Conservation (phyloP, 1,140 invertebrate genomes). For the Aphidius ervi region DNA sequence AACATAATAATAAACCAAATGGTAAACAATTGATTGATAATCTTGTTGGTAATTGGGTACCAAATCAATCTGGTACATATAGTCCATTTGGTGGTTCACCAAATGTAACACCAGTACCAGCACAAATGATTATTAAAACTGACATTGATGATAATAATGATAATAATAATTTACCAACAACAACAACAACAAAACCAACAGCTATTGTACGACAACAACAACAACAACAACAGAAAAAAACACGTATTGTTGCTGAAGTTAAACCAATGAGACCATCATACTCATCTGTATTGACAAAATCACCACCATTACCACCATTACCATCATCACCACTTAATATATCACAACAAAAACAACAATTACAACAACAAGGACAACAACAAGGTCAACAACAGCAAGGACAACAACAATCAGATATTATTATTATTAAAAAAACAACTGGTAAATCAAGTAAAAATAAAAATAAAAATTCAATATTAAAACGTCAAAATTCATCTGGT, state of each 20-base stretch:
- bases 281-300: slow-evolving; percentile 76
- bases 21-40: slow-evolving; percentile 64
- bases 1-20: slow-evolving; percentile 40
- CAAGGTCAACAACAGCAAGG: slow-evolving; percentile 32
- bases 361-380: slow-evolving; percentile 30
- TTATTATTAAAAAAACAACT: slow-evolving; percentile 7
- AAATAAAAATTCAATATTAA: slow-evolving; percentile 42
- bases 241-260: slow-evolving; percentile 75
- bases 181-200: slow-evolving; percentile 27
- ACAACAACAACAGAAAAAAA: slow-evolving; percentile 55
- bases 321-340: slow-evolving; percentile 14
- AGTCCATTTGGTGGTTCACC: slow-evolving; percentile 67
- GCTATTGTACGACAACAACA: slow-evolving; percentile 26
- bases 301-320: slow-evolving; percentile 48
- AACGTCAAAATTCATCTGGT: slow-evolving; percentile 53
- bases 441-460: slow-evolving; percentile 25
- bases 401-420: slow-evolving; percentile 39
- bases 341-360: slow-evolving; percentile 29
- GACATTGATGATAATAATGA: slow-evolving; percentile 16
- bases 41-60: slow-evolving; percentile 75
- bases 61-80: slow-evolving; percentile 76
- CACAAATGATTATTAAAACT: neutral
- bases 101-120: slow-evolving; percentile 40
- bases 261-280: slow-evolving; percentile 80
- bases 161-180: slow-evolving; percentile 13